A percentile compares a stretch with the other conserved stretches of the same genome.
Evolutionary conservation across 2,888 invertebrate genomes (phyloP).

Genomic region (Thera britannica): DNA sequence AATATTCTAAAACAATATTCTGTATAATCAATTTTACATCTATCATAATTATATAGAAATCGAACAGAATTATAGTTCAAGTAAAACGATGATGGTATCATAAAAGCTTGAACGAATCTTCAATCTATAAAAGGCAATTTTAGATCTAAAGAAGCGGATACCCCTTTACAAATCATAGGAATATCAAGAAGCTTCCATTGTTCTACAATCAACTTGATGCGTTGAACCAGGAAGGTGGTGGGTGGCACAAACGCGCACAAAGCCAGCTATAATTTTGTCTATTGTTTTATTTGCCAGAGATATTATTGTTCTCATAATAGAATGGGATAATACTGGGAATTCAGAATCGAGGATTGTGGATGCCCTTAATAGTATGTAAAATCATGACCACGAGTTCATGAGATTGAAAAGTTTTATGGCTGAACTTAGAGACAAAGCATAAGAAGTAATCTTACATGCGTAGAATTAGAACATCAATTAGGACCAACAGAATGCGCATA

Average conservation of each 20-base stretch:
- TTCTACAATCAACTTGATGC: slow-evolving; percentile 37
- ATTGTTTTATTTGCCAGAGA: slow-evolving; percentile 43
- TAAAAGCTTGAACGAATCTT: background rate
- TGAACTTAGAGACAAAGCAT: too few relatives aligned
- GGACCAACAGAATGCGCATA: too few relatives aligned
- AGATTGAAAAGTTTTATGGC: too few relatives aligned
- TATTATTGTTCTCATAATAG: slow-evolving; percentile 9
- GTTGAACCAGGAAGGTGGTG: slow-evolving; percentile 49
- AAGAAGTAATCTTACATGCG: too few relatives aligned
- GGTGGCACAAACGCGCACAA: slow-evolving; percentile 39
- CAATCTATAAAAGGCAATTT: background rate
- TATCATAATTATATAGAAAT: too few relatives aligned
- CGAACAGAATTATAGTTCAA: background rate
- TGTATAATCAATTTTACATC: too few relatives aligned
- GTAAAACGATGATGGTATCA: background rate
- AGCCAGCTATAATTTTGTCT: slow-evolving; percentile 39
- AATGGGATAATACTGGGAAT: slow-evolving; percentile 12
- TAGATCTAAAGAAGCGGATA: background rate
- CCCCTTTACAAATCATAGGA: slow-evolving; percentile 19
- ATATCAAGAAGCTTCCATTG: slow-evolving; percentile 27
- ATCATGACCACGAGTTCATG: too few relatives aligned
- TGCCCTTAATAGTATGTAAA: background rate
- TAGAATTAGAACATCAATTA: too few relatives aligned
- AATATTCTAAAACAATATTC: too few relatives aligned
- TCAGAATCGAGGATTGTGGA: slow-evolving; percentile 9